Base-by-base conservation (phyloP, 2,888 invertebrate species). In the Cantharis rustica region DNA sequence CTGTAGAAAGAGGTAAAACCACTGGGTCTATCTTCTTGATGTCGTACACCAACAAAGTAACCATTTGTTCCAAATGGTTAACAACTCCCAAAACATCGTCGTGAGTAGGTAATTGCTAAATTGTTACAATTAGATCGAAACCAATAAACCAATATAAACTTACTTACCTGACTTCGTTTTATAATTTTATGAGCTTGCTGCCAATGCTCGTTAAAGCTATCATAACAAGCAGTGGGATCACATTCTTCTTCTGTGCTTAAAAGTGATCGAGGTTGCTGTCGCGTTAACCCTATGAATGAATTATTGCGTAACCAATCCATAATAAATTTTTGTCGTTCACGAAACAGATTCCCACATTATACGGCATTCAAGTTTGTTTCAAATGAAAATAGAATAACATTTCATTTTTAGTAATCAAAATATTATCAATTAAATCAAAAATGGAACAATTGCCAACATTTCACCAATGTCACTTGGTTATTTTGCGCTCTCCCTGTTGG, bases 121-220 rank as follows among this genome's bases (percentile, higher is more conserved):
- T 81, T 17, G 10, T 73, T 74, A 26, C 69, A 62, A 77, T 76
- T 79, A 75, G 73, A 72, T 69, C 47, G 47, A 13, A 80, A 80
- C 80, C 80, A 83, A 76, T 73, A 11, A 13, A 20, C 66, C 78
- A 81, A 10, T 77, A 61, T 69, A 75, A 64, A 79, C 9, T 15
- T 47, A 80, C 84, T 84, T 85, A 93, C 94, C 89, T 93, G 92
- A 63, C 93, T 93, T 82, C 93, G 91, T 80, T 91, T 89, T 83
- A 97, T 96, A 76, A 97, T 96, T 81, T 96, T 95, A 84, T 93
- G 89, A 1, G 95, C 95, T 87, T 98, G 97, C 85, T 96, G 95
- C 97, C 98, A 98, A 87, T 98, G 98, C 87, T 95, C 95, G 87
- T 95, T 94, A 89, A 97, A 97, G 84, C 97, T 97, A 87, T 95